A percentile compares a stretch with the other conserved stretches of the same genome.
Evolutionary conservation across 2,888 invertebrate genomes (phyloP).

Genomic region (Leptinotarsa tumamoca): DNA sequence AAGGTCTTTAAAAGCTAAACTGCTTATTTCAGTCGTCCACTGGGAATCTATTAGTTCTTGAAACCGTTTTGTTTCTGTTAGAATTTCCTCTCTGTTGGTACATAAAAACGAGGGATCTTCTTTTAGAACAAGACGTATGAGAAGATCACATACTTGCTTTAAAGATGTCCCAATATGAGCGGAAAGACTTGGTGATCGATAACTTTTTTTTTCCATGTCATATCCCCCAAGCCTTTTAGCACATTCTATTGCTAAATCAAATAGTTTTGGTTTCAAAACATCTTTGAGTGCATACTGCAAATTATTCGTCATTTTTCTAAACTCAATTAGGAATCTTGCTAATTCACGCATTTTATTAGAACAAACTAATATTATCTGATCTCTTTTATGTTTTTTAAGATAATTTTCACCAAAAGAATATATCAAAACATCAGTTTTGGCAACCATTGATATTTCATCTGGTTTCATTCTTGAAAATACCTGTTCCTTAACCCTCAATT

Average conservation of each 20-base stretch:
- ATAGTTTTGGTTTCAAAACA: conserved; percentile 24
- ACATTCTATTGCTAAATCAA: conserved; percentile 20
- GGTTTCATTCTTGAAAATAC: conserved; percentile 29
- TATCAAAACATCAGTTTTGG: conserved; percentile 37
- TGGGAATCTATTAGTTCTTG: conserved; percentile 39
- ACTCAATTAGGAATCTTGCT: conserved; percentile 39
- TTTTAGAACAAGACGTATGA: conserved; percentile 33
- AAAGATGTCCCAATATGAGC: conserved; percentile 30
- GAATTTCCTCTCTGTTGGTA: neutral
- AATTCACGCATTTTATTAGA: conserved; percentile 29
- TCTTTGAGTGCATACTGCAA: conserved; percentile 9
- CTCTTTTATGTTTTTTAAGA: conserved; percentile 41
- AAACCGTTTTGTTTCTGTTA: conserved; percentile 46
- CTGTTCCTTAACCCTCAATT: conserved; percentile 43
- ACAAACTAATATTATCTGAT: conserved; percentile 30
- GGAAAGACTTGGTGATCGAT: conserved; percentile 24
- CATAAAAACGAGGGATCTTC: conserved; percentile 18
- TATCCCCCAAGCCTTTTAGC: conserved; percentile 19
- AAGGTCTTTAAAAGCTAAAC: conserved; percentile 48
- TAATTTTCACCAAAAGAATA: conserved; percentile 39
- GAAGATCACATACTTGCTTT: conserved; percentile 36
- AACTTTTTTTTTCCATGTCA: conserved; percentile 23
- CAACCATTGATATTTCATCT: conserved; percentile 25
- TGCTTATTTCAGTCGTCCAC: conserved; percentile 47
- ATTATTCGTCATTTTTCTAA: conserved; percentile 34